Conservation (phyloP, 2,113 vertebrate genomes). For the Furnarius figulus region DNA sequence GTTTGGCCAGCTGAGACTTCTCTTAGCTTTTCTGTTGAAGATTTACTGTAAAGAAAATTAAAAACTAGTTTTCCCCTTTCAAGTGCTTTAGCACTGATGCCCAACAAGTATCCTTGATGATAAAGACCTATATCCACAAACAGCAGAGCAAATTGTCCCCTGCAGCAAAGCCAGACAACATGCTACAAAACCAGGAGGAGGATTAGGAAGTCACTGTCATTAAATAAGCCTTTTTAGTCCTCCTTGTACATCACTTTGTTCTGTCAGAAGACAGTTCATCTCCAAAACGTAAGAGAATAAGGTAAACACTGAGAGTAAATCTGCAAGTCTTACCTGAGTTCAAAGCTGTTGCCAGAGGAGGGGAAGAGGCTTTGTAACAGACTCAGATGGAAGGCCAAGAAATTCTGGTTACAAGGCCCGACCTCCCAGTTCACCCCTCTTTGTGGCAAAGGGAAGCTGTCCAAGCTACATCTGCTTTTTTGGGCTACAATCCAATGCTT, state of each 20-base stretch:
- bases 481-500: conserved; percentile 5
- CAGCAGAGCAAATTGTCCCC: not conserved
- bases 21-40: not conserved
- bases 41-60: not conserved
- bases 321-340: not conserved
- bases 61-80: not conserved
- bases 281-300: not conserved
- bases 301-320: not conserved
- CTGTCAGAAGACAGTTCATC: not conserved
- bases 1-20: not conserved
- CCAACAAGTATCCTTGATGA: not conserved
- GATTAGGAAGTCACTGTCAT: not conserved
- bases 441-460: not conserved
- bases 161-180: not conserved
- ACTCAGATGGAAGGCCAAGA: not conserved
- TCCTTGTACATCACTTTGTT: not conserved
- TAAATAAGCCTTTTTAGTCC: not conserved
- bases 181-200: not conserved
- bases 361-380: not conserved
- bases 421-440: not conserved
- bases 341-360: not conserved
- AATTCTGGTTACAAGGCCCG: not conserved
- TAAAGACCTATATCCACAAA: not conserved
- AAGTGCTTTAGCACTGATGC: not conserved
- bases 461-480: conserved; percentile 13